Base-by-base conservation (phyloP, 92 coral and sea anemone genomes). In the Siderastrea siderea region DNA sequence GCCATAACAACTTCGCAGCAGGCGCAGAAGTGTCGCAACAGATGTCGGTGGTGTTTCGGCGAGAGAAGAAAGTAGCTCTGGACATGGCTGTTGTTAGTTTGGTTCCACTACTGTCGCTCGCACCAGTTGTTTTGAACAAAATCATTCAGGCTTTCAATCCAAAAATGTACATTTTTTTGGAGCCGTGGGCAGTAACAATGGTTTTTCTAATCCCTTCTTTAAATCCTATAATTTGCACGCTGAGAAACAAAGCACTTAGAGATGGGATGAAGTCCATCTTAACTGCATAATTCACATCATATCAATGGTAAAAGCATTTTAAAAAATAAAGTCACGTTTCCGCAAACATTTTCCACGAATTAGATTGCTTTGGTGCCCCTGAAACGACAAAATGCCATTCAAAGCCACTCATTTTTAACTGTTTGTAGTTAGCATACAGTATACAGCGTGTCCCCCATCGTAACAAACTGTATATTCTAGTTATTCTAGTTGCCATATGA, bases 181-280 rank as follows among this genome's bases (percentile, higher is more conserved):
- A 64, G 6, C 84, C 84, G 7, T 79, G 84, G 84, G 44, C 84
- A 1, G 13, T 68, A 13, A 47, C 84, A 64, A 64, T 65, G 61
- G 64, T 68, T 46, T 64, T 79, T 16, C 43, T 49, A 26, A 79
- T 12, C 47, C 64, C 84, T 15, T 45, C 84, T 19, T 17, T 79
- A 15, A 79, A 64, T 62, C 84, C 84, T 54, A 8, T 64, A 7
- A 14, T 63, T 15, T 68, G 46, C 74, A 79, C 55, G 1, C 9
- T 51, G 19, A 64, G 84, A 4, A 79, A 64, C 74, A 48, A 49
- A 47, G 47, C 19, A 4, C 74, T 79, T 10, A 44, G 74, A 65
- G 60, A 64, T 64, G 84, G 45, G 19, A 38, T 79, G 74, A 64
- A 17, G 84, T 55, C 48, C 16, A 45, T 74, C 47, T 44, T 68